Base-by-base conservation (phyloP, 1,140 invertebrate genomes). In the Pseudomyrmex gracilis region DNA sequence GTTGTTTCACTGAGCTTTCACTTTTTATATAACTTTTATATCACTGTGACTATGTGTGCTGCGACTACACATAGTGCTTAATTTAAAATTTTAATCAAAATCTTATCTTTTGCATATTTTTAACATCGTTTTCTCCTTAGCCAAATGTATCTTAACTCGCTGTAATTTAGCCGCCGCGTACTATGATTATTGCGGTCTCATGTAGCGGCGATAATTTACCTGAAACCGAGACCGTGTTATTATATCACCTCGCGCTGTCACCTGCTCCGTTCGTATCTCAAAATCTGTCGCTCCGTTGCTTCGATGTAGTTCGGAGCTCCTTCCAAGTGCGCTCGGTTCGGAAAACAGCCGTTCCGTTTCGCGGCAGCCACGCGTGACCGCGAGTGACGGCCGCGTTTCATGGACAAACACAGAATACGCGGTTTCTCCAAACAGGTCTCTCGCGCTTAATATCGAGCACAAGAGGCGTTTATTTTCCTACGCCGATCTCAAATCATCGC, bases 391-490 rank as follows among this genome's bases (percentile, higher is more conserved):
- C 2, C 58, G 73, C 58, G n/a, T 22, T 22, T 63, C 58, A 9
- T 51, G 47, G 12, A 13, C 60, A 76, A 76, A 60, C 70, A 73
- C 67, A 22, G 20, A 20, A 45, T 34, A 66, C 64, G 55, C 49
- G 55, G 24, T 43, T 78, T 22, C 60, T 77, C 47, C 13, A 68
- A 67, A 49, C 53, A 67, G n/a, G 12, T 34, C 10, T n/a, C 66
- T 20, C 15, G 51, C 20, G 22, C 34, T 43, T 73, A 34, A 34
- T 34, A 34, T 34, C 57, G 34, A 24, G 53, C 58, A 61, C 51
- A 53, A 64, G 73, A 55, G 67, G 20, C 20, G 70, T 80, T 73
- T 80, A 74, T 84, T 73, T 85, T 86, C 10, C 10, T 85, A 85
- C 13, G 43, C 45, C 47, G 45, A 49, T 66, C 34, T 34, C 2